Evolutionary conservation across 1,140 invertebrate genomes (phyloP), one percentile per base, ranked within the genome.

Genomic region (Bombus terrestris): DNA sequence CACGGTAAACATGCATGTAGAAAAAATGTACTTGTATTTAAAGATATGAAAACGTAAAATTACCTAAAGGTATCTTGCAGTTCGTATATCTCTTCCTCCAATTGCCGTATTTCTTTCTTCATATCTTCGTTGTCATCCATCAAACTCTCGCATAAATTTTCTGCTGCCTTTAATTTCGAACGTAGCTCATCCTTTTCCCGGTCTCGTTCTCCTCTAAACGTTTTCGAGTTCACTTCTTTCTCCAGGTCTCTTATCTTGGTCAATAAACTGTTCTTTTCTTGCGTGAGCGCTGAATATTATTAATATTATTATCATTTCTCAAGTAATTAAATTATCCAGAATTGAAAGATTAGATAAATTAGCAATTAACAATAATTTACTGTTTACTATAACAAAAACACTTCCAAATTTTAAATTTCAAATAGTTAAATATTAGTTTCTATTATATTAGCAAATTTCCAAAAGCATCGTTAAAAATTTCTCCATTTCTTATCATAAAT

Each of bases 81-180:
- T 95, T 99, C 99, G 92, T 99, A 99, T 95, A 99, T 99, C 96
- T 99, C 99, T 82, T 98, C 98, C 92, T 99, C 98, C 91, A 99
- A 95, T 91, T 99, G 98, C 75, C 97, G 95, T 35, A 99, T 97
- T 94, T 99, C 99, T 89, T 98, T 98, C 92, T 99, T 99, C 95
- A 99, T 97, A 73, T 98, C 97, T 92, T 99, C 98, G 95, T 99
- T 99, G 94, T 99, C 99, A 92, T 99, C 98, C 97, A 98, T 98
- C 3, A 99, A 95, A 88, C 98, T 98, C 93, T 99, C 98, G 92
- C 98, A 98, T 3, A 99, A 95, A 73, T 97, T 97, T 95, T 99
- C 98, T 2, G 98, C 97, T 32, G 98, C 97, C 80, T 97, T 94
- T 32, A 98, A 94, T 95, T 99, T 98, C 1, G 97, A 97, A 86